Percentiles rank a stretch among this genome's conserved stretches.
Evolutionary conservation across 2,888 invertebrate genomes (phyloP).

Genomic region (Neoscelio sp.): DNA sequence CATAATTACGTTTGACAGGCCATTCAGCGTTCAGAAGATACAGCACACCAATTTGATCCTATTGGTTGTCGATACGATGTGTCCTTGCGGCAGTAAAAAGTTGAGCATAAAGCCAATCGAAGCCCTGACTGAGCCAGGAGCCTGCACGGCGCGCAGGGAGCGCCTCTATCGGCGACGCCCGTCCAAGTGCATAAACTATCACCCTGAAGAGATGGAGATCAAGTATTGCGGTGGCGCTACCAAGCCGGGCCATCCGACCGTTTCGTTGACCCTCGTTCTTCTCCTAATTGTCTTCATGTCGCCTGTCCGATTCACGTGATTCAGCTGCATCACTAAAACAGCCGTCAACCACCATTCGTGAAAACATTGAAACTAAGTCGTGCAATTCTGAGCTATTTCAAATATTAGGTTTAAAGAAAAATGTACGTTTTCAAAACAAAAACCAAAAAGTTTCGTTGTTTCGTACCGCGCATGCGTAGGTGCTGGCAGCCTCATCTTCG

Average conservation of each 20-base stretch:
- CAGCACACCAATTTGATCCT: slow-evolving; percentile 95
- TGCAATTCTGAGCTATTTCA: background rate
- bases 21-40: slow-evolving; percentile 96
- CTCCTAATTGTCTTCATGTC: slow-evolving; percentile 65
- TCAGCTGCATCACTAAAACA: slow-evolving; percentile 40
- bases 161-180: slow-evolving; percentile 90
- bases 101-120: slow-evolving; percentile 90
- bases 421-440: slow-evolving; percentile 11
- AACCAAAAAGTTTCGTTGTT: slow-evolving; percentile 27
- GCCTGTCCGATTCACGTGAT: slow-evolving; percentile 72
- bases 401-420: background rate
- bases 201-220: slow-evolving; percentile 89
- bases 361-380: slow-evolving; percentile 9
- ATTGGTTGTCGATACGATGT: slow-evolving; percentile 94
- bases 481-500: slow-evolving; percentile 64
- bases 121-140: slow-evolving; percentile 80
- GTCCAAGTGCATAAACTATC: slow-evolving; percentile 93
- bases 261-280: slow-evolving; percentile 53
- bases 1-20: slow-evolving; percentile 84
- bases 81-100: slow-evolving; percentile 94
- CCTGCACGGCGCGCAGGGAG: slow-evolving; percentile 83
- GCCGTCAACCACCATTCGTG: slow-evolving; percentile 45
- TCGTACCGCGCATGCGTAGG: slow-evolving; percentile 52
- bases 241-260: slow-evolving; percentile 24
- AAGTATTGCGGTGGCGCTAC: slow-evolving; percentile 79